These are phyloP conservation scores for Potamarius usumacintae DNA, from an alignment of 2,113 vertebrate genomes.

Conservation along the genomic window DNA sequence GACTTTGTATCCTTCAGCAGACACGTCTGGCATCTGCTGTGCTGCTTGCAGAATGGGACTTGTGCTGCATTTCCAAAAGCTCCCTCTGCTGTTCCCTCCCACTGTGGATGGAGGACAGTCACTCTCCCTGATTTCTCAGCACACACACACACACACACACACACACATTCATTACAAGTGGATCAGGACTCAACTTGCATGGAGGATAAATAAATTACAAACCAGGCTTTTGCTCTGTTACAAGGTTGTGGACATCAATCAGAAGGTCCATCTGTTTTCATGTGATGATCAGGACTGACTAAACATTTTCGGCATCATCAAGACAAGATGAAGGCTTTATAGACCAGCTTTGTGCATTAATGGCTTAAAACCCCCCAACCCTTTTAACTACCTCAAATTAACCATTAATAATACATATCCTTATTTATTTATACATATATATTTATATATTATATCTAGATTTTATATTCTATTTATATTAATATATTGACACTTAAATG, in stretches of 20 bases:
- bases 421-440: not conserved
- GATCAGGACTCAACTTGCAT: conserved; percentile 14
- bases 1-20: conserved; percentile 9
- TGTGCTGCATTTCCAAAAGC: conserved; percentile 34
- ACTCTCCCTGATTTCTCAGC: conserved; percentile 60
- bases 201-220: conserved; percentile 27
- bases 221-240: not conserved
- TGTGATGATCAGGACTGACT: conserved; percentile 1
- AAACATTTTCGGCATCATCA: conserved; percentile 14
- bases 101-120: conserved; percentile 53
- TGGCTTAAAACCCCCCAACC: not conserved
- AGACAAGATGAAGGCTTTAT: conserved; percentile 3
- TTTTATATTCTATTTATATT: not conserved
- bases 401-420: not conserved
- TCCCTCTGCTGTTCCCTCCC: conserved; percentile 37
- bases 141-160: conserved; percentile 17
- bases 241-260: conserved; percentile 15
- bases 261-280: conserved; percentile 30
- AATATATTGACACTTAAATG: not conserved
- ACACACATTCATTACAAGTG: conserved; percentile 15
- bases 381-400: not conserved
- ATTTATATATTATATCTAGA: not conserved
- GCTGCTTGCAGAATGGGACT: conserved; percentile 30
- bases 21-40: conserved; percentile 21
- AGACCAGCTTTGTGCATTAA: not conserved